Evolutionary conservation across 2,888 invertebrate genomes (phyloP), one percentile per base, ranked within the genome.

Genomic region (Beris morrisii): DNA sequence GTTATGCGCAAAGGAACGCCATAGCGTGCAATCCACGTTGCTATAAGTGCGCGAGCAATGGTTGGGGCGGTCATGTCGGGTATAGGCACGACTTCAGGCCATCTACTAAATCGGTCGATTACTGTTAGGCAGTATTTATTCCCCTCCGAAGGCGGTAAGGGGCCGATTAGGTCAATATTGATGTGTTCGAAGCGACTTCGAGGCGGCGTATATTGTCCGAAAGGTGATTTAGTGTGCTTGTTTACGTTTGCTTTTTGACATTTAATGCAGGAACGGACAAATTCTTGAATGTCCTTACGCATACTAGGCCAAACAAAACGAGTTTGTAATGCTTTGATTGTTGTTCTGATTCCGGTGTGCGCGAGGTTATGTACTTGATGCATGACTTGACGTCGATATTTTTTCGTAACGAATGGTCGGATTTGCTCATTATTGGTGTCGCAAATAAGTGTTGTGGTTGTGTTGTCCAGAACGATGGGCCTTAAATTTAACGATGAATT

Each of bases 11-110:
- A 22, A 4, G 80, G 81, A 12, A 75, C 72, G 0, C 81, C 81
- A 65, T 76, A 82, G 7, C 79, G 70, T 2, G 79, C 61, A 4
- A 82, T 74, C 82, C 81, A 82, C 0, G 61, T 55, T n/a, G 48
- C 43, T 5, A 66, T n/a, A 12, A 70, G 44, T n/a, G 66, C 66
- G 48, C 53, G 56, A 5, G 68, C 68, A 0, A 66, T 61, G n/a
- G 65, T 65, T 28, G 69, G 67, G 4, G 70, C 66, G 1, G 57
- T 52, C 65, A 65, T 63, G 53, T 70, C 64, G 52, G 48, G 58
- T 4, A 69, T 50, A 4, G 67, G 54, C 13, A 64, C 38, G 12
- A 46, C 65, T 7, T 63, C 61, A 0, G 65, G 68, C 30, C 22
- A 22, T 22, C 22, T 22, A 22, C 22, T 22, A 22, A 22, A 22